Base-by-base conservation (phyloP, 2,888 invertebrate species). In the Chrysolina americana region DNA sequence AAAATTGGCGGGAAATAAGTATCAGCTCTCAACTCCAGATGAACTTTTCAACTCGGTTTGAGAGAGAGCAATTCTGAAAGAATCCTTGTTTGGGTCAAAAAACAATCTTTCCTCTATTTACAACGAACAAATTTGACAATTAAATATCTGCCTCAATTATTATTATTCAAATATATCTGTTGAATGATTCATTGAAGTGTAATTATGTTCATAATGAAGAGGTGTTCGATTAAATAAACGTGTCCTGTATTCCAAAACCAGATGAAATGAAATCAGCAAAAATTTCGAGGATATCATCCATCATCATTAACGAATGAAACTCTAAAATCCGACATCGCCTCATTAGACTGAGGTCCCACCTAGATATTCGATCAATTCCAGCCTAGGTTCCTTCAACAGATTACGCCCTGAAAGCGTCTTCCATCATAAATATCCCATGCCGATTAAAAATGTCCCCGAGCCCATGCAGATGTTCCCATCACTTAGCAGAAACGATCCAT, bases 381-480 rank as follows among this genome's bases (percentile, higher is more conserved):
- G 56, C 56, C 13, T 59, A 28, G 28, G 59, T 15, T 10, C 23
- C 9, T 23, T 15, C 13, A 59, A n/a, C 6, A 15, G n/a, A 59
- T 59, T n/a, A 28, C 23, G n/a, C 4, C 28, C 28, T 5, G 4
- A 59, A 21, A 17, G 28, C 15, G 59, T 59, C 28, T 59, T 59
- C 59, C 23, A 59, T 59, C 59, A 59, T 59, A 59, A 59, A 59
- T 36, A 28, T 59, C 59, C 59, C 59, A 59, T 59, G 59, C 59
- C 59, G 59, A 59, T 59, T 59, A 28, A 59, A 36, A 59, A 59
- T n/a, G 59, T 59, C 36, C 59, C 15, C n/a, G 36, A 59, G 59
- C 59, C 59, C n/a, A 59, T 59, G 59, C 59, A 59, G 59, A 59
- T 59, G 59, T 59, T 59, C 59, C 59, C 36, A 59, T 59, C 59